A percentile compares a stretch with the other conserved stretches of the same genome.
phyloP scores from a whole-genome alignment of 2,888 invertebrate species.

The Phengaris arion region DNA sequence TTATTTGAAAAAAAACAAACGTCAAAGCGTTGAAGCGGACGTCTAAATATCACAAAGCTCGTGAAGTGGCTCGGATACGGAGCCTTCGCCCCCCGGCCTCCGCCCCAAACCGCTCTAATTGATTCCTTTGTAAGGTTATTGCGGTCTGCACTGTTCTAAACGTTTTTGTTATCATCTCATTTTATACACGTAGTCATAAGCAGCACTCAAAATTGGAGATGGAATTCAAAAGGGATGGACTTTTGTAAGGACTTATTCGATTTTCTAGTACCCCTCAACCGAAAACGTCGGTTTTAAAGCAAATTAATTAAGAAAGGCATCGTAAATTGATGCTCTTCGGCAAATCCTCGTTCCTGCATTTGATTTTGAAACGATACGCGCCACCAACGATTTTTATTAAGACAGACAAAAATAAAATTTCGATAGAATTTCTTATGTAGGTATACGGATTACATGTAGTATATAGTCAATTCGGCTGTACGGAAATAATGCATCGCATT shows the following conservation, averaged over 20 bases:
- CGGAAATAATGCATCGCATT: not conserved
- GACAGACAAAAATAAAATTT: not conserved
- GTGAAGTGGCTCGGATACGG: conserved; percentile 29
- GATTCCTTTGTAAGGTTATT: conserved; percentile 73
- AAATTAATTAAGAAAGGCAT: not conserved
- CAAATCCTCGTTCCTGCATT: not conserved
- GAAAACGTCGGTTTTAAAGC: not conserved
- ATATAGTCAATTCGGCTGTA: not conserved
- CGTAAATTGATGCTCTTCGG: conserved; percentile 13
- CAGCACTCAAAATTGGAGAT: not conserved
- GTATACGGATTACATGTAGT: too few relatives aligned
- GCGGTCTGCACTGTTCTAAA: conserved; percentile 48
- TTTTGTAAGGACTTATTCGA: not conserved
- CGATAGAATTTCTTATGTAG: too few relatives aligned
- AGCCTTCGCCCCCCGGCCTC: not conserved
- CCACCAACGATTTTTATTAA: not conserved
- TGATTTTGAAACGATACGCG: not conserved
- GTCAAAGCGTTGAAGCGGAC: conserved; percentile 10
- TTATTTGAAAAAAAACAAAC: not conserved
- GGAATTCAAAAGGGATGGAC: not conserved
- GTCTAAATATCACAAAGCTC: conserved; percentile 44
- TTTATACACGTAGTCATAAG: conserved; percentile 4
- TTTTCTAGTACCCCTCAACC: not conserved
- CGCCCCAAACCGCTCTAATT: conserved; percentile 56
- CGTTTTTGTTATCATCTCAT: conserved; percentile 34